Base-by-base conservation (phyloP, 1,140 invertebrate genomes). In the Macrobrachium rosenbergii region DNA sequence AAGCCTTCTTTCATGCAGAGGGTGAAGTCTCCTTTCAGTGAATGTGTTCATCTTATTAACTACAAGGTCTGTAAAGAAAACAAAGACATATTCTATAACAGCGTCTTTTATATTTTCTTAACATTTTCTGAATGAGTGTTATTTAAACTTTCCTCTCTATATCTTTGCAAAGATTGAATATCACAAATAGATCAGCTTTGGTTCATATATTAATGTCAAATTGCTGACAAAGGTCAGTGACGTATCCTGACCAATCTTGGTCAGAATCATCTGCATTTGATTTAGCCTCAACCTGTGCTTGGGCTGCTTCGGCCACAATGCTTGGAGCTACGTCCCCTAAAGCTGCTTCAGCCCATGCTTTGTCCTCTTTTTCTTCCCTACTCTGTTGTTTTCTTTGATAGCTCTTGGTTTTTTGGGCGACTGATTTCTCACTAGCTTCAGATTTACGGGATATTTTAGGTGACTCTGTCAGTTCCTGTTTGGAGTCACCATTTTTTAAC, bases 191-290 rank as follows among this genome's bases (percentile, higher is more conserved):
- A 43, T 5, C 21, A 17, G 21, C 17, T 77, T 78, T 67, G 83
- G 78, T 76, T 80, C 78, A 87, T 72, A 87, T 81, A 52, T 87
- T 87, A 19, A 87, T 63, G 19, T 87, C 64, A 28, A 87, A 81
- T 23, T 87, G 77, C 23, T 87, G 84, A 45, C 84, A 87, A 17
- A 87, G 84, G 63, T 87, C 78, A 10, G 79, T 64, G 19, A 87
- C 84, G 59, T 81, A 87, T 16, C 37, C 45, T 10, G 78, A 75
- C 78, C 78, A 81, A 52, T 87, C 84, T 16, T 77, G 28, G 14
- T 87, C 84, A 23, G 64, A 58, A 72, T 64, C 69, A 11, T 62
- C 77, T 52, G 52, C 6, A 5, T 52, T 52, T 52, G 52, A 52
- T 8, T 52, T 52, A 12, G 52, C 52, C 6, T 86, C 77, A 2